These are phyloP conservation scores for Erethizon dorsatum DNA, from an alignment of 2,797 vertebrate genomes.

Conservation along the genomic window DNA sequence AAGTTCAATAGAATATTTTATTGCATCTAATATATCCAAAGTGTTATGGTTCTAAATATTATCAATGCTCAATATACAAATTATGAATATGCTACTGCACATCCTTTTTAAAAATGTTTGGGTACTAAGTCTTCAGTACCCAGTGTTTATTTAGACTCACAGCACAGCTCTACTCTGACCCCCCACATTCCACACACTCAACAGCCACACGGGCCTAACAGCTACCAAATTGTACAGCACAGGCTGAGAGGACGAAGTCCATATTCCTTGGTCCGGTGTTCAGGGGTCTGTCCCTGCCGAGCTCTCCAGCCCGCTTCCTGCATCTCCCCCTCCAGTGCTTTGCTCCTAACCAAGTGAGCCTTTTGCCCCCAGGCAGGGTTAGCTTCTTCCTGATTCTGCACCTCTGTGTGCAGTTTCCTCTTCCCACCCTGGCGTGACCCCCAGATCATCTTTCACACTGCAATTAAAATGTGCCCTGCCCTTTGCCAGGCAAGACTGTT, in stretches of 20 bases:
- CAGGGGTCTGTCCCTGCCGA: not conserved
- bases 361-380: not conserved
- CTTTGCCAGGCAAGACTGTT: not conserved
- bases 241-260: not conserved
- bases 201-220: not conserved
- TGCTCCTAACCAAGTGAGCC: not conserved
- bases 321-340: not conserved
- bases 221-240: not conserved
- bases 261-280: not conserved
- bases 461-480: not conserved
- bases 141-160: not conserved
- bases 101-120: not conserved
- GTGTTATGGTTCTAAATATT: not conserved
- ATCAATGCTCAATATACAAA: not conserved
- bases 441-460: not conserved
- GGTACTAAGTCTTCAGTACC: not conserved
- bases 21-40: not conserved
- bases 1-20: not conserved
- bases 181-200: not conserved
- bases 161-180: not conserved
- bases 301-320: not conserved
- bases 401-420: not conserved
- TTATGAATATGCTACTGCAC: not conserved
- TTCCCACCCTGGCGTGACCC: not conserved
- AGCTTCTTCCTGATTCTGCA: not conserved